Evolutionary conservation across 2,113 vertebrate genomes (phyloP), one percentile per base, ranked within the genome.

Genomic region (Cariama cristata): DNA sequence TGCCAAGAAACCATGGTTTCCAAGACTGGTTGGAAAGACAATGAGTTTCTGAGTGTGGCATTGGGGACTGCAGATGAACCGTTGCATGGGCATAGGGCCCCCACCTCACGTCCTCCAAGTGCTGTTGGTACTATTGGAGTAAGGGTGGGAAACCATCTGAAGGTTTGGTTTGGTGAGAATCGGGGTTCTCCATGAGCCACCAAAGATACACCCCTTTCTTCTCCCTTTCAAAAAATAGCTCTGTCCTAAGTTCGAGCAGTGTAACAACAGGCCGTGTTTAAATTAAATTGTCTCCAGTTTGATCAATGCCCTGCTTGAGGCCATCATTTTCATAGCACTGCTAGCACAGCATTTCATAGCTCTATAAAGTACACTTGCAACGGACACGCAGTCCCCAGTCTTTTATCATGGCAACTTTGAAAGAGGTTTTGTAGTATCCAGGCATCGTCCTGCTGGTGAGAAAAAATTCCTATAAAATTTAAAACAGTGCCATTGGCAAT

Each of bases 1-100:
- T 20, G 21, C 18, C 33, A 18, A 30, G 77, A 52, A 59, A 9
- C 6, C 6, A 3, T 2, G 11, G 23, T 63, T 62, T 68, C 30
- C 42, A 32, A 42, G 30, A 4, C 13, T 15, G 60, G 12, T 13
- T 33, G 11, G 49, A 35, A 38, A 42, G 69, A 9, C 33, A 19
- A 19, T 0, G 5, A 11, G 33, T 2, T 71, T 42, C 27, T 2
- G 2, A 42, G 21, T 0, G 3, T 20, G 42, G 24, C 0, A 0
- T 2, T 17, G 62, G 42, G 17, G 60, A 12, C 7, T 9, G 42
- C 1, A 1, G 42, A 16, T 3, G 26, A 44, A 32, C 22, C 5
- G 0, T 18, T 17, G 12, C 8, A 5, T 12, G 50, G 75, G 23
- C n/a, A 16, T 2, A 14, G 50, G 19, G 20, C 9, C 23, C 33